Percentiles rank a stretch among this genome's conserved stretches.
These are phyloP conservation scores for Cercopithecus hamlyni DNA, from an alignment of 2,797 vertebrate genomes.

Conservation along the genomic window DNA sequence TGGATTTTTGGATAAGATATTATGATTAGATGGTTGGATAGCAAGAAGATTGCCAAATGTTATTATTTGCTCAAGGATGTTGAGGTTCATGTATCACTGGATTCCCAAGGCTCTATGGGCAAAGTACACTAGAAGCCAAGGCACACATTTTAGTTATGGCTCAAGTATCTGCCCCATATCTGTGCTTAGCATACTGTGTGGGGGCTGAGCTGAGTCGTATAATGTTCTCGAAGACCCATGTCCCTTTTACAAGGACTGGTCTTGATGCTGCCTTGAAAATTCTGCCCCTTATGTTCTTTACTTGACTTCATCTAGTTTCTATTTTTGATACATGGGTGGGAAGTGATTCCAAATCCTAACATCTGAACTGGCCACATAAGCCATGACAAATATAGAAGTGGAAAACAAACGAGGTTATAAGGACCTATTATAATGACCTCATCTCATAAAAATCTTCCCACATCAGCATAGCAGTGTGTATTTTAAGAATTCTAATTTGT, in stretches of 20 bases:
- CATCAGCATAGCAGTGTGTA: not conserved
- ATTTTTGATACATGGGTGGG: not conserved
- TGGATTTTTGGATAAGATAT: not conserved
- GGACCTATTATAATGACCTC: not conserved
- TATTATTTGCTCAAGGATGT: not conserved
- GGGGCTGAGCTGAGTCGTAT: not conserved
- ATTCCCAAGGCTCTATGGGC: not conserved
- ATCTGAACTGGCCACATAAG: not conserved
- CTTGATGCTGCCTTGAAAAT: not conserved
- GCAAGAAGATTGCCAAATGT: not conserved
- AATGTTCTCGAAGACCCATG: not conserved
- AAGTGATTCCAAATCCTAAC: not conserved
- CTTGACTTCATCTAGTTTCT: not conserved
- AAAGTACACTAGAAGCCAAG: not conserved
- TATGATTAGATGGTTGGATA: not conserved
- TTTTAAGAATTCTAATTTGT: not conserved
- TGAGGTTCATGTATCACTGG: not conserved
- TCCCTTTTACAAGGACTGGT: not conserved
- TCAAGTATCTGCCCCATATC: not conserved
- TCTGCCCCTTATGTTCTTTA: not conserved
- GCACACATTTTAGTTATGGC: not conserved
- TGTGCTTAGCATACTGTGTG: not conserved
- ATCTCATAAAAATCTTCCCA: not conserved
- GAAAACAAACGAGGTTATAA: not conserved
- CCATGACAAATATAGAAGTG: not conserved